Base-by-base conservation (phyloP, 2,113 vertebrate species). In the Phoxinus phoxinus region DNA sequence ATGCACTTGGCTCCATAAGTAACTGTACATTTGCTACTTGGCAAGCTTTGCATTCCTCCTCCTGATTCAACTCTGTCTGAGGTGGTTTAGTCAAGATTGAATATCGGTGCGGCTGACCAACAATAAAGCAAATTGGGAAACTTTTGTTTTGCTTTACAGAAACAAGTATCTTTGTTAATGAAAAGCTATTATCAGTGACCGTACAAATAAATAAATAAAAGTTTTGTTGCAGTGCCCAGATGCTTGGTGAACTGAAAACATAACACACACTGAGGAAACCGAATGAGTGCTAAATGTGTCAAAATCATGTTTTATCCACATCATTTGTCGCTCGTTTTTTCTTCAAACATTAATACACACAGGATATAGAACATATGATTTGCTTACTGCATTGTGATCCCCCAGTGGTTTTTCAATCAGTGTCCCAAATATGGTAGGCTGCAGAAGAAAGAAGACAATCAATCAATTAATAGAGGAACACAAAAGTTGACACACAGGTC, bases 351-450 rank as follows among this genome's bases (percentile, higher is more conserved):
- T 69, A 77, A 35, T 53, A 53, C 6, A 27, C 23, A 27, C 15
- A 69, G 44, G 48, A 35, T 10, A 32, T 58, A 72, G 1, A 37
- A 5, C 51, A 6, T 67, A 23, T 37, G 0, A 48, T 59, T 81
- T 59, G 53, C 92, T 90, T 88, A 94, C 93, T 85, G 89, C 88
- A 89, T 87, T 93, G 86, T 88, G 87, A 75, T 93, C 92, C 83
- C 89, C 86, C 48, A 88, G 88, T 27, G 91, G 84, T 83, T 95
- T 93, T 65, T 93, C 93, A 84, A 86, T 88, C 75, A 90, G 72
- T 13, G 92, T 88, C 83, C 90, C 93, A 89, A 94, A 94, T 84
- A 90, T 86, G 37, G 93, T 86, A 9, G 88, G 85, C 94, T 95
- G 90, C 27, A 92, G 94, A 84, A 77, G 53, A 79, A 79, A 76